Conservation (phyloP, 2,888 invertebrate species). For the Exephanes ischioxanthus region DNA sequence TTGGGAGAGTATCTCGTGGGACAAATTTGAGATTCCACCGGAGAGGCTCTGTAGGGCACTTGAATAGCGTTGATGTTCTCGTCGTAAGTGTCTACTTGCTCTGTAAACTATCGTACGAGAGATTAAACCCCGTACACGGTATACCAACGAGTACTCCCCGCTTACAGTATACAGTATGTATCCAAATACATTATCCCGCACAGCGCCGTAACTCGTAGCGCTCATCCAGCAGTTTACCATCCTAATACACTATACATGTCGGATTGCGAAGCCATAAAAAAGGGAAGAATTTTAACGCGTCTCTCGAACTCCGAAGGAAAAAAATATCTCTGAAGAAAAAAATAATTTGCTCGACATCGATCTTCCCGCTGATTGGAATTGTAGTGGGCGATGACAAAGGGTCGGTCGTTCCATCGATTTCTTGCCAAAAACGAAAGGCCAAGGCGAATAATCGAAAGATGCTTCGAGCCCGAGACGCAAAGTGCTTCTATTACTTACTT, state of each 20-base stretch:
- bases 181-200: neutral
- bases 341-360: neutral
- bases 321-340: slow-evolving; percentile 3
- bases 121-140: slow-evolving; percentile 16
- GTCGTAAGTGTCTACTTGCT: slow-evolving; percentile 21
- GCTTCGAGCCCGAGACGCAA: neutral
- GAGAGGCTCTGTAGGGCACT: neutral
- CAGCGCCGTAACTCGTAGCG: neutral
- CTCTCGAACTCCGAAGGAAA: neutral
- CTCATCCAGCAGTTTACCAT: neutral
- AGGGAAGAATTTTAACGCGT: neutral
- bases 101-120: neutral
- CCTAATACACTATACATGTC: neutral
- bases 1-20: slow-evolving; percentile 17
- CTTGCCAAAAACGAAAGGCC: neutral
- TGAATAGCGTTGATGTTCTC: neutral
- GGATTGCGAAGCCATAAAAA: neutral
- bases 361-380: slow-evolving; percentile 3
- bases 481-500: neutral
- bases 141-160: neutral
- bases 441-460: neutral
- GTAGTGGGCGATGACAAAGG: neutral
- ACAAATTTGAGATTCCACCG: slow-evolving; percentile 34
- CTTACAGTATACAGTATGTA: neutral
- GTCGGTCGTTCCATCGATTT: neutral